Percentiles rank a stretch among this genome's conserved stretches.
These are phyloP conservation scores for Notothenia coriiceps DNA, from an alignment of 2,113 vertebrate species.

Conservation along the genomic window DNA sequence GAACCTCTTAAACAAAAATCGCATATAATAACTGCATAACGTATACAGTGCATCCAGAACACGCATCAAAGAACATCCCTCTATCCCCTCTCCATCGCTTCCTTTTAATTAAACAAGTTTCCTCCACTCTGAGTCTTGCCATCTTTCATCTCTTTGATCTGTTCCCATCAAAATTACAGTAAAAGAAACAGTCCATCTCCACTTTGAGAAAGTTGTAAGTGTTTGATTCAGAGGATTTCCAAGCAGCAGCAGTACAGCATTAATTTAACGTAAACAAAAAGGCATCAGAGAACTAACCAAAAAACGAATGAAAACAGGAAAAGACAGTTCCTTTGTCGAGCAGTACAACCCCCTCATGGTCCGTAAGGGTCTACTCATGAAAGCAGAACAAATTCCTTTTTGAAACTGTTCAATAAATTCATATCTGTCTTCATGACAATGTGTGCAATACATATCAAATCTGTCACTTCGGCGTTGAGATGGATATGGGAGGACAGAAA, in stretches of 20 bases:
- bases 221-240: constrained; percentile 61
- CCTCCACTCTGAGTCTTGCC: constrained; percentile 62
- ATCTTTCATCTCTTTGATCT: constrained; percentile 83
- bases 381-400: constrained; percentile 64
- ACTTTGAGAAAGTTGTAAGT: constrained; percentile 70
- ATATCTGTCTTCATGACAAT: constrained; percentile 74
- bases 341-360: constrained; percentile 28
- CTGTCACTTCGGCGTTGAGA: constrained; percentile 67
- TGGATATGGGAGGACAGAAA: constrained; percentile 71
- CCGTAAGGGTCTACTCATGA: constrained; percentile 44
- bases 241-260: constrained; percentile 3
- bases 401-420: constrained; percentile 75
- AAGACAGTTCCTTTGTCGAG: constrained; percentile 30
- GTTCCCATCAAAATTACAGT: constrained; percentile 55
- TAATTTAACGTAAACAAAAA: constrained; percentile 43
- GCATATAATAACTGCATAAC: constrained; percentile 73
- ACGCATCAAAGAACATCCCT: constrained; percentile 81
- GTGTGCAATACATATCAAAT: constrained; percentile 76
- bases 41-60: constrained; percentile 63
- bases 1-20: constrained; percentile 73
- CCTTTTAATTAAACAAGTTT: constrained; percentile 84
- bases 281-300: constrained; percentile 12
- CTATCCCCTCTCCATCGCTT: constrained; percentile 59
- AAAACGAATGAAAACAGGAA: constrained; percentile 35
- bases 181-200: constrained; percentile 56